Conservation (phyloP, 1,140 invertebrate genomes). For the Doryteuthis pealeii region DNA sequence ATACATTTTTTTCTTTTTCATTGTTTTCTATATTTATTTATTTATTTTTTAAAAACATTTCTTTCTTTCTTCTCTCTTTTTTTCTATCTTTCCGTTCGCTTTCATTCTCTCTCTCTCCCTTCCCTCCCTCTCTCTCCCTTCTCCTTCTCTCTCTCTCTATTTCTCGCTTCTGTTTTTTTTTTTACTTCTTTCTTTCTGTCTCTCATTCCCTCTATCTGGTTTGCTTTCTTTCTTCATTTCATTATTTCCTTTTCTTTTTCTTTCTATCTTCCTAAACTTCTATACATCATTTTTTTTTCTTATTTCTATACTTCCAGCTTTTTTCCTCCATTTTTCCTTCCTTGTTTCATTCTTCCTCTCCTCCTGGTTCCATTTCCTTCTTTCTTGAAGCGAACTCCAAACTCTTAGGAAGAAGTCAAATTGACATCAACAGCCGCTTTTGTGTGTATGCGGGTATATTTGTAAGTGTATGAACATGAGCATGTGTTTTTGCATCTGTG, state of each 20-base stretch:
- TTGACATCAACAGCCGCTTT: background rate
- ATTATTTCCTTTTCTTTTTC: background rate
- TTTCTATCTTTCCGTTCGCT: background rate
- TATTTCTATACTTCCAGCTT: no score
- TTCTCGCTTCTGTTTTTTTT: no score
- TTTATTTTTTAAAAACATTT: background rate
- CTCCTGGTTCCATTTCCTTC: background rate
- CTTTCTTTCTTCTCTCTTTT: background rate
- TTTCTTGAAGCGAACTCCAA: background rate
- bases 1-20: no score
- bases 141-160: background rate
- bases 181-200: background rate
- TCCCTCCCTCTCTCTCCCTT: background rate
- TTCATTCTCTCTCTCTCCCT: no score
- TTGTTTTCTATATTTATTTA: background rate
- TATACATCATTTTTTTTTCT: background rate
- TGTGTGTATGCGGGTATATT: background rate
- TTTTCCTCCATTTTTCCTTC: no score
- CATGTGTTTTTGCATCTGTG: no score
- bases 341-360: no score
- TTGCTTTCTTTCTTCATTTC: background rate
- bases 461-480: background rate
- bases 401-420: background rate
- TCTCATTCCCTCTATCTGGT: background rate
- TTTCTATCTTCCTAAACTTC: background rate